These are phyloP conservation scores for Lepidurus packardi DNA, from an alignment of 1,140 invertebrate species.

Conservation along the genomic window DNA sequence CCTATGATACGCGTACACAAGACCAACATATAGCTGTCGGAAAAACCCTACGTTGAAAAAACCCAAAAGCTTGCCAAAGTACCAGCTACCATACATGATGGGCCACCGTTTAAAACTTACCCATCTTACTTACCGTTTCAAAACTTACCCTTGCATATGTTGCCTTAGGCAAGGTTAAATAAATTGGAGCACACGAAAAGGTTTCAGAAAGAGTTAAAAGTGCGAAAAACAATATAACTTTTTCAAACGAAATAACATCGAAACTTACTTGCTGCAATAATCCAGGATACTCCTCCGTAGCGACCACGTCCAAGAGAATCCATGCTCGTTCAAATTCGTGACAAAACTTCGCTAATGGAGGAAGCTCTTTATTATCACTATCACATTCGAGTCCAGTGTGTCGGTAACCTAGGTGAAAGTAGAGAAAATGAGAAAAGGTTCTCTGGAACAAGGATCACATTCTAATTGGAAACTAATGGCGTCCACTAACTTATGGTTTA, in stretches of 20 bases:
- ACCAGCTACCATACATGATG: not conserved
- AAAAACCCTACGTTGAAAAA: not conserved
- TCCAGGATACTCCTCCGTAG: not conserved
- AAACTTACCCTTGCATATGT: not conserved
- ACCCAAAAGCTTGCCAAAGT: not conserved
- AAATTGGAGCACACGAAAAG: not conserved
- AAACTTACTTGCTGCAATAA: constrained; percentile 5
- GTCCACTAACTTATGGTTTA: not conserved
- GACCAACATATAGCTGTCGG: not conserved
- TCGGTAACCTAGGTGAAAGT: not conserved
- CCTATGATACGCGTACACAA: not conserved
- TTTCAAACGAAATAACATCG: not conserved
- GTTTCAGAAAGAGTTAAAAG: too few relatives aligned
- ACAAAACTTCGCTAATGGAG: not conserved
- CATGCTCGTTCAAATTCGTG: not conserved
- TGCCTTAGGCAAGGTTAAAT: not conserved
- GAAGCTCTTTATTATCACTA: not conserved
- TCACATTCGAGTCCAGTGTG: not conserved
- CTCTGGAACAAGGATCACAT: not conserved
- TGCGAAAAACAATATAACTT: not conserved
- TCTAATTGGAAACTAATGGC: not conserved
- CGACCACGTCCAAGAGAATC: not conserved
- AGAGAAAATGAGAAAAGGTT: not conserved
- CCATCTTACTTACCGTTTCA: too few relatives aligned
- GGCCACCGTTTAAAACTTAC: not conserved